A percentile compares a stretch with the other conserved stretches of the same genome.
Evolutionary conservation across 2,888 invertebrate species (phyloP).

Genomic region (Ophonus ardosiacus): DNA sequence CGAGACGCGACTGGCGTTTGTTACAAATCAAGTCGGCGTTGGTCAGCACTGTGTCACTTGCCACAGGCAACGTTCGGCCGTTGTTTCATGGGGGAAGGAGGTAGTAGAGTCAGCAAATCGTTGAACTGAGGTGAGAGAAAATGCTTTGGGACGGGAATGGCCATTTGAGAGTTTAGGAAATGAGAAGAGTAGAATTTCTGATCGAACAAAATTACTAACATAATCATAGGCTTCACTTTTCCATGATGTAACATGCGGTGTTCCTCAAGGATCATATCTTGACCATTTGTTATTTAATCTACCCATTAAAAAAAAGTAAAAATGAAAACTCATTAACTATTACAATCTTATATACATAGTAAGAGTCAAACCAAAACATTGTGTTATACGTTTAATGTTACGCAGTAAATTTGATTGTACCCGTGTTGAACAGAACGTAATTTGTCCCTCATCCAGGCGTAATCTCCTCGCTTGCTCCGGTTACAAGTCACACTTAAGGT

Average conservation of each 20-base stretch:
- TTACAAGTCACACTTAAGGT: constrained; percentile 70
- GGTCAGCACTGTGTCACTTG: constrained; percentile 63
- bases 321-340: no score
- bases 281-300: no score
- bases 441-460: constrained; percentile 20
- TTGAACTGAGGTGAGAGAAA: background rate
- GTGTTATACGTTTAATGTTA: background rate
- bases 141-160: background rate
- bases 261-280: no score
- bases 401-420: background rate
- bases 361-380: background rate
- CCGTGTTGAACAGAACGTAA: constrained; percentile 50
- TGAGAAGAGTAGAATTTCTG: no score
- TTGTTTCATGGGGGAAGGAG: constrained; percentile 1
- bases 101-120: constrained; percentile 18
- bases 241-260: no score
- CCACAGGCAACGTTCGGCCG: background rate
- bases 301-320: no score
- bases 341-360: no score
- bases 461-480: constrained; percentile 65
- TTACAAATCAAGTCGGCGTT: constrained; percentile 69
- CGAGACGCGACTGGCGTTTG: constrained; percentile 68
- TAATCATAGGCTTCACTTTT: no score
- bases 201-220: no score
- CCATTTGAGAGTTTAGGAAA: no score